Conservation (phyloP, 1,140 invertebrate species). For the Anastrepha obliqua region DNA sequence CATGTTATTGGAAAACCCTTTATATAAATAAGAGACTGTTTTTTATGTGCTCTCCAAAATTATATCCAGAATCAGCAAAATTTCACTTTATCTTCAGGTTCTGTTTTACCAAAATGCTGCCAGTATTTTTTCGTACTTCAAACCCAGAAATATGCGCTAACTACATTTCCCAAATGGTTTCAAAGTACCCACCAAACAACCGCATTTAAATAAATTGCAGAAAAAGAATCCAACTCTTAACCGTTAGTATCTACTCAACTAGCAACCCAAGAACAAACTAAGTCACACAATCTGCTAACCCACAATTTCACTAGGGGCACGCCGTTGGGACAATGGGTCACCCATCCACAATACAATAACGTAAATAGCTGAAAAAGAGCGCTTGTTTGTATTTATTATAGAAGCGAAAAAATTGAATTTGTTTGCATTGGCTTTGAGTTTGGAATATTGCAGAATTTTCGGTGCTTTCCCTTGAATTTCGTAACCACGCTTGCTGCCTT, state of each 20-base stretch:
- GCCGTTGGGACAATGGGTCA: neutral
- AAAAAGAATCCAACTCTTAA: neutral
- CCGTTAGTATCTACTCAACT: neutral
- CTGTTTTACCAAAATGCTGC: too few species aligned
- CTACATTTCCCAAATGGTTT: neutral
- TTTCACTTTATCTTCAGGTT: too few species aligned
- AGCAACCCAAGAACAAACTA: conserved; percentile 3
- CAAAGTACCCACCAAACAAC: neutral
- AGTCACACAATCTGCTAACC: neutral
- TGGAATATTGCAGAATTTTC: too few species aligned
- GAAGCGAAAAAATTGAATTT: conserved; percentile 23
- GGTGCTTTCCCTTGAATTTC: neutral
- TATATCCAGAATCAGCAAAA: too few species aligned
- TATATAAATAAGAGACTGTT: too few species aligned
- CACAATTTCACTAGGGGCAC: neutral
- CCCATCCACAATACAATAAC: neutral
- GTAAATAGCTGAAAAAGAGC: too few species aligned
- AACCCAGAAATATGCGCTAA: too few species aligned
- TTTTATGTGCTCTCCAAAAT: too few species aligned
- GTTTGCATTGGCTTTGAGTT: conserved; percentile 26
- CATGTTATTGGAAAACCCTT: too few species aligned
- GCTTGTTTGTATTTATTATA: neutral
- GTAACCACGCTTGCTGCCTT: neutral
- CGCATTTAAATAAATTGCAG: neutral
- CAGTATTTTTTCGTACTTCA: too few species aligned